Conservation (phyloP, 1,140 invertebrate genomes). For the Drosophila sp. region DNA sequence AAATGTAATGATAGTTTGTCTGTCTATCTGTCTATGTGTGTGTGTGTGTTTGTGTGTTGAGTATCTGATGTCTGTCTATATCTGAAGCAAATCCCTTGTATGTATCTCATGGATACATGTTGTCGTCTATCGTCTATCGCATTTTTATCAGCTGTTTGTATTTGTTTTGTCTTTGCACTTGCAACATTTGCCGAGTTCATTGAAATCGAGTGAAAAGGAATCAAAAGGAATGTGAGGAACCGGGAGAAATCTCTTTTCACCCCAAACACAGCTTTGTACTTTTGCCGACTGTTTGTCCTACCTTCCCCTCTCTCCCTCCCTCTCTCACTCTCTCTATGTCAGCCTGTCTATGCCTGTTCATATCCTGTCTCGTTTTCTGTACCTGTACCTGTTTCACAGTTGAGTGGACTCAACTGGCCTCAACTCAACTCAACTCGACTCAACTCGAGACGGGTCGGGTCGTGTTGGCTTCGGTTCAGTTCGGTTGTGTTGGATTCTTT, state of each 20-base stretch:
- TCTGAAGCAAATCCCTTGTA: slow-evolving; percentile 3
- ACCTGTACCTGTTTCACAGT: slow-evolving; percentile 75
- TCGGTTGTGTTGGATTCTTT: slow-evolving; percentile 57
- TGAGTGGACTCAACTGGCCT: slow-evolving; percentile 64
- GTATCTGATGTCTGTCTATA: slow-evolving; percentile 48
- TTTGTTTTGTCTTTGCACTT: slow-evolving; percentile 65
- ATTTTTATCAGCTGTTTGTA: slow-evolving; percentile 79
- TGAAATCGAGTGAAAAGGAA: slow-evolving; percentile 71
- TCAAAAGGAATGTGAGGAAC: slow-evolving; percentile 42
- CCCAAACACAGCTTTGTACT: slow-evolving; percentile 65
- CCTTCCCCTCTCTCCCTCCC: slow-evolving; percentile 14
- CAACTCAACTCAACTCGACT: slow-evolving; percentile 16
- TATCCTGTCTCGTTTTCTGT: slow-evolving; percentile 43
- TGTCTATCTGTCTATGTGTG: slow-evolving; percentile 31
- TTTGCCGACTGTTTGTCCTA: slow-evolving; percentile 69
- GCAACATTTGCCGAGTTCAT: slow-evolving; percentile 76
- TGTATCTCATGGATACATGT: slow-evolving; percentile 57
- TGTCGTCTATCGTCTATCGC: slow-evolving; percentile 53
- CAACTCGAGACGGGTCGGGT: neutral
- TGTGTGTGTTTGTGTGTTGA: slow-evolving; percentile 38
- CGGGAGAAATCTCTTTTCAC: slow-evolving; percentile 71
- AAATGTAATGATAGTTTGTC: slow-evolving; percentile 51
- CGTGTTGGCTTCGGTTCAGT: neutral
- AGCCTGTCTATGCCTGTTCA: slow-evolving; percentile 43
- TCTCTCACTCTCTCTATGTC: slow-evolving; percentile 30